These are phyloP conservation scores for Nesogale talazaci DNA, from an alignment of 2,113 vertebrate genomes.

Conservation along the genomic window DNA sequence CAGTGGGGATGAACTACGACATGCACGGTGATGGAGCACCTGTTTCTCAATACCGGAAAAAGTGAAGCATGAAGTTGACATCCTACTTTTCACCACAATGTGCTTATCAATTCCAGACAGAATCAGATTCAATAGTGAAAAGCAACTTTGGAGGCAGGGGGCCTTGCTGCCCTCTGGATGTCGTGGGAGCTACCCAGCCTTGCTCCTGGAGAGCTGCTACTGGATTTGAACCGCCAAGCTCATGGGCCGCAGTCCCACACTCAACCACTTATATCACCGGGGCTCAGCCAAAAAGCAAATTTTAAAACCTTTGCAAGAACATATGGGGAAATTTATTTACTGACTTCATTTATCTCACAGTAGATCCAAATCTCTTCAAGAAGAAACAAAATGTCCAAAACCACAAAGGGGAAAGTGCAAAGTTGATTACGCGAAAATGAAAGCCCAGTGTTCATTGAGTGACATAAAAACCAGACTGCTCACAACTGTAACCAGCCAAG, in stretches of 20 bases:
- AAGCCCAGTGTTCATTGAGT: neutral
- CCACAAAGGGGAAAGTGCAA: neutral
- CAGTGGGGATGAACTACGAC: neutral
- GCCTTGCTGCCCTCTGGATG: too few relatives aligned
- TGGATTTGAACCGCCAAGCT: too few relatives aligned
- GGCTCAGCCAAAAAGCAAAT: too few relatives aligned
- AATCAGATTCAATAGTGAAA: neutral
- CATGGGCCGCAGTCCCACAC: too few relatives aligned
- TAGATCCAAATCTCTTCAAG: neutral
- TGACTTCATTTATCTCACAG: too few relatives aligned
- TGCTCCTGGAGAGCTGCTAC: too few relatives aligned
- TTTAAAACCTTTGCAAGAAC: neutral
- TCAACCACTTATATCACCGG: too few relatives aligned
- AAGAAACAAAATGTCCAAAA: neutral
- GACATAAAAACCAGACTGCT: neutral
- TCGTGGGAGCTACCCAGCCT: too few relatives aligned
- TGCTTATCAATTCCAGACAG: neutral
- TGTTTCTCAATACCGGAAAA: neutral
- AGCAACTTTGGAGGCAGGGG: too few relatives aligned
- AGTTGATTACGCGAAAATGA: neutral
- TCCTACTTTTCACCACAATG: neutral
- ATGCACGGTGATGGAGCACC: neutral
- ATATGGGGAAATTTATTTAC: neutral
- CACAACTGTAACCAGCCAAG: neutral
- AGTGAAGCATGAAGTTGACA: neutral